Evolutionary conservation across 2,797 vertebrate species (phyloP).

Genomic region (Crocodylus rhombifer): DNA sequence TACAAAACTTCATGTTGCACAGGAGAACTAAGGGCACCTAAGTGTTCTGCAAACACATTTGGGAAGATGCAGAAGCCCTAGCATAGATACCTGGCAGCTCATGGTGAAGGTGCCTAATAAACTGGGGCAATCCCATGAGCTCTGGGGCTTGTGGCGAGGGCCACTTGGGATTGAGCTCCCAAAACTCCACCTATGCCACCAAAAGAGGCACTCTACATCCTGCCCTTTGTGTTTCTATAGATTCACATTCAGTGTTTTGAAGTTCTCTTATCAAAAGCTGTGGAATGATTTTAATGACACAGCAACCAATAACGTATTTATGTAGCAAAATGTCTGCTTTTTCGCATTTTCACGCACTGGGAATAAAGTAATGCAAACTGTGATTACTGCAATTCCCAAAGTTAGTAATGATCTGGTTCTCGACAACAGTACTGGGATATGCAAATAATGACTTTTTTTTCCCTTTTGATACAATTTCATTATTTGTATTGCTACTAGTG

Average conservation of each 20-base stretch:
- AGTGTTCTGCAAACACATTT: too few relatives aligned
- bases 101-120: too few relatives aligned
- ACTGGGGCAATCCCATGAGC: too few relatives aligned
- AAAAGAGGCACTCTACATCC: too few relatives aligned
- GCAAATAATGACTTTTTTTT: slow-evolving; percentile 93
- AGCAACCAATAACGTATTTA: slow-evolving; percentile 70
- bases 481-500: slow-evolving; percentile 98
- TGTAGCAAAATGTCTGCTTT: slow-evolving; percentile 25
- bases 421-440: slow-evolving; percentile 87
- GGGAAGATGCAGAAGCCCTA: too few relatives aligned
- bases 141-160: too few relatives aligned
- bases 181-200: too few relatives aligned
- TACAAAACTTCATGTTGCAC: too few relatives aligned
- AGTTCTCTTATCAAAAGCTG: slow-evolving; percentile 55
- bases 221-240: slow-evolving; percentile 18
- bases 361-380: slow-evolving; percentile 27
- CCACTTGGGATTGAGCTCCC: too few relatives aligned
- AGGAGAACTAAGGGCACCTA: too few relatives aligned
- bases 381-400: slow-evolving; percentile 69
- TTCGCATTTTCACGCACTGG: slow-evolving; percentile 61
- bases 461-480: slow-evolving; percentile 95
- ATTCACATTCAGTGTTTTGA: slow-evolving; percentile 3
- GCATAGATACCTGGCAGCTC: too few relatives aligned
- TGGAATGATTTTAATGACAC: slow-evolving; percentile 48
- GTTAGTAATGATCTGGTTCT: slow-evolving; percentile 73